A percentile compares a stretch with the other conserved stretches of the same genome.
phyloP scores from a whole-genome alignment of 2,888 invertebrate species.

The Odontothrips loti region DNA sequence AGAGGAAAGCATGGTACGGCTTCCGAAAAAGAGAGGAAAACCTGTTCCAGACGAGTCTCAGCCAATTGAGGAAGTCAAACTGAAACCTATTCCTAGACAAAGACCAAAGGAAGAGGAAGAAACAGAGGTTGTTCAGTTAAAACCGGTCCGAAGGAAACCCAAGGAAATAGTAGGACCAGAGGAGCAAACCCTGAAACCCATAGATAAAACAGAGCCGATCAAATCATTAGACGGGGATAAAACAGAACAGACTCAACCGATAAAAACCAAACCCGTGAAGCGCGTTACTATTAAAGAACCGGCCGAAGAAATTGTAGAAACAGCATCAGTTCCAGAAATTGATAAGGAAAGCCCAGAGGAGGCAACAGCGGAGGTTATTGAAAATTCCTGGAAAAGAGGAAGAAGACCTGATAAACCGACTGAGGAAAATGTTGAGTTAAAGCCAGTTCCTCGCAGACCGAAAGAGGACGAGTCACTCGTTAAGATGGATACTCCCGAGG shows the following conservation, averaged over 20 bases:
- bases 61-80: constrained; percentile 50
- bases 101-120: constrained; percentile 43
- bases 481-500: not conserved
- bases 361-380: constrained; percentile 27
- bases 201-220: constrained; percentile 39
- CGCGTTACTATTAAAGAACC: constrained; percentile 39
- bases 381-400: constrained; percentile 28
- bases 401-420: constrained; percentile 43
- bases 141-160: constrained; percentile 34
- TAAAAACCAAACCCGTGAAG: constrained; percentile 37
- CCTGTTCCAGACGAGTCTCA: constrained; percentile 35
- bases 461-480: not conserved
- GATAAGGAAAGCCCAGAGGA: constrained; percentile 41
- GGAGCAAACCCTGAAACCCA: constrained; percentile 33
- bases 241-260: constrained; percentile 41
- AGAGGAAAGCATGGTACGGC: no score
- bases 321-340: constrained; percentile 44
- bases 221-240: constrained; percentile 38
- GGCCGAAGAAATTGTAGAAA: constrained; percentile 45
- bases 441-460: constrained; percentile 19
- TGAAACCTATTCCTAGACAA: constrained; percentile 55
- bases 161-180: not conserved
- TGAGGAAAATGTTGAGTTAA: constrained; percentile 40
- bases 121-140: constrained; percentile 38
- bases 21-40: not conserved